Evolutionary conservation across 2,797 vertebrate genomes (phyloP), one percentile per base, ranked within the genome.

Genomic region (Myioborus melanocephalus): DNA sequence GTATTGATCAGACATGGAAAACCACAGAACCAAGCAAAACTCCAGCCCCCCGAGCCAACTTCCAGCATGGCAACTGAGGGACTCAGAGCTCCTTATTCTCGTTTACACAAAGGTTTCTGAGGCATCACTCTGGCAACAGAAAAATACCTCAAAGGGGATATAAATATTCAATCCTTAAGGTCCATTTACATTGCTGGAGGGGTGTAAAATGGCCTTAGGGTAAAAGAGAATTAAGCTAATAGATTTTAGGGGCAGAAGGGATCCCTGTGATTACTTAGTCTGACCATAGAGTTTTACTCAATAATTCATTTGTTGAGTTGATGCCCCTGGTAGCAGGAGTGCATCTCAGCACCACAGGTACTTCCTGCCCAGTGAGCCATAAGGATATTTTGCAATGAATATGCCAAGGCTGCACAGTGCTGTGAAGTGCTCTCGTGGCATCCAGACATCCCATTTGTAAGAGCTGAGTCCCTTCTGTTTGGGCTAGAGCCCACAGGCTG

Each of bases 101-200:
- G 49, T 56, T 86, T 59, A 53, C 52, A 66, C 34, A 61, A 78
- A 94, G 79, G n/a, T 85, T 96, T 89, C 78, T 53, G 63, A 91
- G 73, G 72, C 72, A 86, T 78, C 49, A 20, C 61, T 88, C 72
- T 69, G 47, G 46, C 37, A 86, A 85, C 52, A 53, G 69, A 69
- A 86, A 88, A 56, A 61, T 80, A 92, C 49, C 92, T 77, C 89
- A 50, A 71, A 82, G 70, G 49, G 37, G 9, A 68, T 89, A 90
- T 87, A 95, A 90, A 93, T 94, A 95, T 81, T 91, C 76, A 89
- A 72, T 86, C 35, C 50, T 72, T 76, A 76, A 89, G 39, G 72
- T 69, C 72, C 60, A 71, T 90, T 96, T 95, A 88, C 82, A 52
- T 76, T 75, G 80, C 70, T 91, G 35, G 83, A 91, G 44, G 34